These are phyloP conservation scores for Nibea coibor DNA, from an alignment of 2,113 vertebrate species.

Conservation along the genomic window DNA sequence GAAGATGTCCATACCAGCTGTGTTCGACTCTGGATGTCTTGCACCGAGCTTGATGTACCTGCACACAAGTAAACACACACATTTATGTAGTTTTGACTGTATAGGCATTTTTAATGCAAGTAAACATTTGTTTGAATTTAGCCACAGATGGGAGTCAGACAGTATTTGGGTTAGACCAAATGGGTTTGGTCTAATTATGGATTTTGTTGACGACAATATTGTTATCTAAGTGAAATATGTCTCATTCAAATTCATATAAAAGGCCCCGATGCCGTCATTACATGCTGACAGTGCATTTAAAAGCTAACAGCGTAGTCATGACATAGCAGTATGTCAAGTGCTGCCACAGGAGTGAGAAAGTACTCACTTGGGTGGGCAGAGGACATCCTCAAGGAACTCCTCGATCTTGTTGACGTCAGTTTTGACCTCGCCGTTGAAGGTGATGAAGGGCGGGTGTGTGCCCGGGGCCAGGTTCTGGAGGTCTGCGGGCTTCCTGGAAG, in stretches of 20 bases:
- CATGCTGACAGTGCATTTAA: not conserved
- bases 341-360: slow-evolving; percentile 7
- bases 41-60: slow-evolving; percentile 92
- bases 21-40: slow-evolving; percentile 97
- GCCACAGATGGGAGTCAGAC: not conserved
- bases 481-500: slow-evolving; percentile 95
- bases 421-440: slow-evolving; percentile 96
- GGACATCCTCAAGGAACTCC: slow-evolving; percentile 97
- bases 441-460: slow-evolving; percentile 98
- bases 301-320: not conserved
- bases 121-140: no score
- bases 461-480: slow-evolving; percentile 98
- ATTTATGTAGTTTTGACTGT: no score
- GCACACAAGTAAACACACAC: slow-evolving; percentile 8
- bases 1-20: slow-evolving; percentile 98
- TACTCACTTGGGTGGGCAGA: slow-evolving; percentile 96
- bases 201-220: not conserved
- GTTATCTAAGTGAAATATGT: not conserved
- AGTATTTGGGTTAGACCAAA: not conserved
- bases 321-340: not conserved
- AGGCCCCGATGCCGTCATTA: not conserved
- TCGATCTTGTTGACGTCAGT: slow-evolving; percentile 99
- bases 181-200: not conserved
- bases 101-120: no score
- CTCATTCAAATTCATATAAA: not conserved